A percentile compares a stretch with the other conserved stretches of the same genome.
These are phyloP conservation scores for Paramormyrops hopkinsi DNA, from an alignment of 2,797 vertebrate species.

Conservation along the genomic window DNA sequence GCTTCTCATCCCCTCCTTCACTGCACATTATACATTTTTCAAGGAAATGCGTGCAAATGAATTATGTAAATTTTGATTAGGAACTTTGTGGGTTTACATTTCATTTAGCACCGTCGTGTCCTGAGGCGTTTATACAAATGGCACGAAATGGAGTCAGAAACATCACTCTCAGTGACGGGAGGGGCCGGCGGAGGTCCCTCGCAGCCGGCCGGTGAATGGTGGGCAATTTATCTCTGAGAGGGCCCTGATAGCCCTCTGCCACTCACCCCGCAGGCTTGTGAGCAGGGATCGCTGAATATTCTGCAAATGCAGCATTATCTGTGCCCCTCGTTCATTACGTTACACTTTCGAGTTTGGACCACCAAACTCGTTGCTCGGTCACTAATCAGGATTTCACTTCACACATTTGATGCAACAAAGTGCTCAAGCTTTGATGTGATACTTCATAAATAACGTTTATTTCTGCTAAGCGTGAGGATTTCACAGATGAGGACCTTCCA, in stretches of 20 bases:
- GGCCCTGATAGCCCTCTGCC: conserved; percentile 67
- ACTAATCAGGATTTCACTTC: not conserved
- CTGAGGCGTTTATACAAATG: conserved; percentile 61
- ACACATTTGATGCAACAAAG: not conserved
- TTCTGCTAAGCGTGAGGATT: not conserved
- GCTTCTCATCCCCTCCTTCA: conserved; percentile 58
- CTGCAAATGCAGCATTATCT: not conserved
- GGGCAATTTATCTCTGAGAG: conserved; percentile 70
- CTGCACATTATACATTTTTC: conserved; percentile 63
- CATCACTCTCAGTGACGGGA: conserved; percentile 62
- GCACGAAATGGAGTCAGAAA: conserved; percentile 61
- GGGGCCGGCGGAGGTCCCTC: conserved; percentile 61
- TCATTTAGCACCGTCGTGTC: conserved; percentile 65
- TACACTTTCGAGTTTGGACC: not conserved
- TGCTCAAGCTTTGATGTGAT: not conserved
- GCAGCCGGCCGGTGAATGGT: conserved; percentile 47
- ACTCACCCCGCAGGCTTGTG: conserved; percentile 68
- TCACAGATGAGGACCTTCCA: not conserved
- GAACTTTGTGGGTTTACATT: conserved; percentile 69
- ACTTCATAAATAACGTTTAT: not conserved
- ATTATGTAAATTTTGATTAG: conserved; percentile 79
- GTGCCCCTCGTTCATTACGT: conserved; percentile 30
- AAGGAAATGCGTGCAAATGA: conserved; percentile 73
- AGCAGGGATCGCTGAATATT: conserved; percentile 47
- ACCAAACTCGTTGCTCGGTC: not conserved